These are phyloP conservation scores for Nesidiocoris tenuis DNA, from an alignment of 2,888 invertebrate genomes.

Conservation along the genomic window DNA sequence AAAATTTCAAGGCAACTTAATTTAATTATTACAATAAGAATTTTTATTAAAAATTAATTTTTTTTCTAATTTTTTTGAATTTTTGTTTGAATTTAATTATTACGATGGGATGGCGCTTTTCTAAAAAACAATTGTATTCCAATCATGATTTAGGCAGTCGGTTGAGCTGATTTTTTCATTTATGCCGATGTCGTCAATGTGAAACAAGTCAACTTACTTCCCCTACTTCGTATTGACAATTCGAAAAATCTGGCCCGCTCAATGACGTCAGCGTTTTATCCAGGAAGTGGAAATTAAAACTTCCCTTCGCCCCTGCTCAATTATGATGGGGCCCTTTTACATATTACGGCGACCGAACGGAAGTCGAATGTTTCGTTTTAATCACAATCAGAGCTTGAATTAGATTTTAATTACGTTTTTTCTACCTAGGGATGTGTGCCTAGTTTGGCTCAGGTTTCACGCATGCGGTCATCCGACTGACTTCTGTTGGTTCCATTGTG, in stretches of 20 bases:
- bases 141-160: no score
- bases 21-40: no score
- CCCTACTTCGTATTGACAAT: not conserved
- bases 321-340: no score
- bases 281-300: conserved; percentile 30
- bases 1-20: no score
- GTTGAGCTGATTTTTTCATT: no score
- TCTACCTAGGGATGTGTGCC: not conserved
- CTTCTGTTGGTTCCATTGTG: conserved; percentile 5
- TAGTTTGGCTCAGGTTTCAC: not conserved
- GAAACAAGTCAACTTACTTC: not conserved
- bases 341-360: not conserved
- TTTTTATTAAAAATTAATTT: no score
- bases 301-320: not conserved
- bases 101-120: no score
- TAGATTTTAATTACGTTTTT: conserved; percentile 29
- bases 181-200: no score
- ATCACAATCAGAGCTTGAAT: conserved; percentile 8
- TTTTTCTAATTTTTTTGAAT: no score
- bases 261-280: conserved; percentile 15
- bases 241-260: not conserved
- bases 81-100: no score
- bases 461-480: not conserved
- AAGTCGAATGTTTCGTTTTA: not conserved
- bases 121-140: no score